Percentiles rank a stretch among this genome's conserved stretches.
These are phyloP conservation scores for Thumatha senex DNA, from an alignment of 2,888 invertebrate species.

Conservation along the genomic window DNA sequence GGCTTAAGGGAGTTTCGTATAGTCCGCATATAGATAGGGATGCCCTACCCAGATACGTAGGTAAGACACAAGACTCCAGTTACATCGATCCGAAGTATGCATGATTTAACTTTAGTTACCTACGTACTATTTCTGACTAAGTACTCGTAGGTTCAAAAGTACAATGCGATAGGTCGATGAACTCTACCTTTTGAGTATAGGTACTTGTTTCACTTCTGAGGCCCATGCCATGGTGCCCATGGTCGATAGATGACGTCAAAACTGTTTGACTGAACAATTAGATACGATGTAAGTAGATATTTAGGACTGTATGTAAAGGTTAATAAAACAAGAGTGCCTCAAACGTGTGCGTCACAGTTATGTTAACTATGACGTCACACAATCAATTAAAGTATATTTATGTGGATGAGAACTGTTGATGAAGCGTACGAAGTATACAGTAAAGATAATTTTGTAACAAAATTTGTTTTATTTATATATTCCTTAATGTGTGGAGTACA, in stretches of 20 bases:
- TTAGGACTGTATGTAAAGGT: constrained; percentile 32
- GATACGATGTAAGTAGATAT: constrained; percentile 16
- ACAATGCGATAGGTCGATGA: constrained; percentile 32
- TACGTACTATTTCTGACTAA: background rate
- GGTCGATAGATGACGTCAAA: constrained; percentile 28
- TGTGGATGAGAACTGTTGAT: constrained; percentile 29
- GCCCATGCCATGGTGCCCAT: too few species aligned
- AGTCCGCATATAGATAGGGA: too few species aligned
- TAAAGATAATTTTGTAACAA: constrained; percentile 26
- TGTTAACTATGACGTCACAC: constrained; percentile 64
- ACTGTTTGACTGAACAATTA: constrained; percentile 32
- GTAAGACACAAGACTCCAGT: background rate
- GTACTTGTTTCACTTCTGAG: constrained; percentile 2
- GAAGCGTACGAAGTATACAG: constrained; percentile 33
- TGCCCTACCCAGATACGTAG: too few species aligned
- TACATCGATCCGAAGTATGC: background rate
- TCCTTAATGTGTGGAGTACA: background rate
- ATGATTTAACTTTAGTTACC: too few species aligned
- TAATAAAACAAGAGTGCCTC: constrained; percentile 54
- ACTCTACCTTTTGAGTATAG: constrained; percentile 32
- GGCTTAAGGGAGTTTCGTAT: too few species aligned
- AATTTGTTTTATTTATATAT: constrained; percentile 22
- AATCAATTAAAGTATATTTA: constrained; percentile 39
- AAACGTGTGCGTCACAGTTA: constrained; percentile 58
- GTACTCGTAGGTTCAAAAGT: constrained; percentile 17